A percentile compares a stretch with the other conserved stretches of the same genome.
phyloP scores from a whole-genome alignment of 2,113 vertebrate genomes.

The Ramphastos sulfuratus region DNA sequence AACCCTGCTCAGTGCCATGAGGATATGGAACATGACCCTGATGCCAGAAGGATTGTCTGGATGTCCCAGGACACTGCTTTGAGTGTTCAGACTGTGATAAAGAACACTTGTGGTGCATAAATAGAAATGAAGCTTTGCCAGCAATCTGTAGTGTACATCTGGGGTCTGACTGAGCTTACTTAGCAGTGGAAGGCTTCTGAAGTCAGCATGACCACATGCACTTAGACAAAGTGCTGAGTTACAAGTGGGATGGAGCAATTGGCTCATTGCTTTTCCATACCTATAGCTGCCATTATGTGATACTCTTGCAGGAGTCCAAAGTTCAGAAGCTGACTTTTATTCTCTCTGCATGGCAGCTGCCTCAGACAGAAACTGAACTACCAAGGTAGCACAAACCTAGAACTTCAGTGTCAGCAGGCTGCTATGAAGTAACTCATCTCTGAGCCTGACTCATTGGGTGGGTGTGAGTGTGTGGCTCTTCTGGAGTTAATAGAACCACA shows the following conservation, averaged over 20 bases:
- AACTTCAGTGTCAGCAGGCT: background rate
- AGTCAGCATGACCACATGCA: rapidly evolving
- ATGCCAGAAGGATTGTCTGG: background rate
- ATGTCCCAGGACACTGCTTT: background rate
- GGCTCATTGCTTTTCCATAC: background rate
- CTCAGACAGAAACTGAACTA: background rate
- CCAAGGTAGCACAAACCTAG: background rate
- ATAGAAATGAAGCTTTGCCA: background rate
- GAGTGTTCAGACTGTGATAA: background rate
- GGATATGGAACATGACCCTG: background rate
- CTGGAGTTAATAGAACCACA: background rate
- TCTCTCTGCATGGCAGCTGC: background rate
- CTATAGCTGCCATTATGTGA: background rate
- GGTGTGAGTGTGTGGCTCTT: background rate
- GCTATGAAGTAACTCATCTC: background rate
- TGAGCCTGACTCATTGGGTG: background rate
- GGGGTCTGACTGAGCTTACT: background rate
- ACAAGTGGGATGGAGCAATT: background rate
- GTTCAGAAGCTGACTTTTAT: background rate
- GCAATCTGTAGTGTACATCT: rapidly evolving
- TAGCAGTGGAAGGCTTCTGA: background rate
- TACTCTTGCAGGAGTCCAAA: background rate
- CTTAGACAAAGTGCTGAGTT: background rate
- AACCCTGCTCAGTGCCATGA: background rate
- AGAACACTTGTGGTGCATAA: background rate